Percentiles rank a stretch among this genome's conserved stretches.
phyloP scores from a whole-genome alignment of 2,888 invertebrate genomes.

The Tethea ocularis region DNA sequence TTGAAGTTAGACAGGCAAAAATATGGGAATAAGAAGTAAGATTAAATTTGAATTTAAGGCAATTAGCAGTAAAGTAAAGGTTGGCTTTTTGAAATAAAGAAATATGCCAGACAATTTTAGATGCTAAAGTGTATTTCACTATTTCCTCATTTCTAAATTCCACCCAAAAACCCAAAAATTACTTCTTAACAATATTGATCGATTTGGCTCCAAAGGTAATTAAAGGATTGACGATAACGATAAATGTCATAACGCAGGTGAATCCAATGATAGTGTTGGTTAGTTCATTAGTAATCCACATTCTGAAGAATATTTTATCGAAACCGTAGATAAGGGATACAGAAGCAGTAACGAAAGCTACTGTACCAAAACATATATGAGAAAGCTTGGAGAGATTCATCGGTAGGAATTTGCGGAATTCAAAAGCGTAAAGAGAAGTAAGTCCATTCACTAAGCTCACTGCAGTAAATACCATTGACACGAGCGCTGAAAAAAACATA shows the following conservation, averaged over 20 bases:
- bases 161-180: slow-evolving; percentile 5
- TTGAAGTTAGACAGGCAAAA: no score
- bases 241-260: slow-evolving; percentile 41
- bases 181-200: slow-evolving; percentile 29
- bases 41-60: no score
- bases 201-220: slow-evolving; percentile 47
- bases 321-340: slow-evolving; percentile 57
- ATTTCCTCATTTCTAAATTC: no score
- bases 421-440: slow-evolving; percentile 47
- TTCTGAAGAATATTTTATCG: slow-evolving; percentile 49
- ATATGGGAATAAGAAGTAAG: no score
- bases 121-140: no score
- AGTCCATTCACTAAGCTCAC: slow-evolving; percentile 49
- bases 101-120: no score
- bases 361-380: slow-evolving; percentile 53
- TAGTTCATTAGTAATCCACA: slow-evolving; percentile 44
- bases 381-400: slow-evolving; percentile 44
- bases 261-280: slow-evolving; percentile 46
- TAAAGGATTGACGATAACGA: slow-evolving; percentile 56
- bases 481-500: slow-evolving; percentile 43
- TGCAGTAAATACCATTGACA: slow-evolving; percentile 51
- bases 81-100: no score
- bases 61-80: no score
- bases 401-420: slow-evolving; percentile 41
- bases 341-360: slow-evolving; percentile 50